These are phyloP conservation scores for Narcine bancroftii DNA, from an alignment of 2,113 vertebrate species.

Conservation along the genomic window DNA sequence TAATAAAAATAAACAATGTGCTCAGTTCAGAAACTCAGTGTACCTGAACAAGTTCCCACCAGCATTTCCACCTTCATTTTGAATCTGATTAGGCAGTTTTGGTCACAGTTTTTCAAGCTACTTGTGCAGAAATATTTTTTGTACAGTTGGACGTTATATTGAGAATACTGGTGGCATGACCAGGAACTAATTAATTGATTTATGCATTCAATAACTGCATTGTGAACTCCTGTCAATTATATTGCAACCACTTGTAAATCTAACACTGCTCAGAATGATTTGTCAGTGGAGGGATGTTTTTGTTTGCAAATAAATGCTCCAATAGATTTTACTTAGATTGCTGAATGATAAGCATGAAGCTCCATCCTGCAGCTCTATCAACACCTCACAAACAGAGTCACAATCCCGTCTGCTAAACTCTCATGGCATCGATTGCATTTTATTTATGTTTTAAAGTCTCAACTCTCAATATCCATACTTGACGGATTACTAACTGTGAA, in stretches of 20 bases:
- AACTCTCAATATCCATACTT: not conserved
- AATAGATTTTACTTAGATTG: not conserved
- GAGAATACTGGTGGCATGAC: not conserved
- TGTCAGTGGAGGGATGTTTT: not conserved
- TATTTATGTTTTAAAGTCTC: not conserved
- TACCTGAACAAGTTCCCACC: not conserved
- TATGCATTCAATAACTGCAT: not conserved
- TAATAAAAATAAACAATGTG: slow-evolving; percentile 36
- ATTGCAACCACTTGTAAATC: not conserved
- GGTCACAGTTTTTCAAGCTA: not conserved
- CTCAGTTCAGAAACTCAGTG: not conserved
- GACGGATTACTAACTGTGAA: not conserved
- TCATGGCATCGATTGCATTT: not conserved
- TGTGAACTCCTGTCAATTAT: not conserved
- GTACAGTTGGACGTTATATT: not conserved
- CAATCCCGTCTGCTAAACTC: not conserved
- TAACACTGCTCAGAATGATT: not conserved
- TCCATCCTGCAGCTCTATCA: not conserved
- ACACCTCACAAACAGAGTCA: no score
- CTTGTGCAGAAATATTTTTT: not conserved
- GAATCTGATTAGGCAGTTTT: not conserved
- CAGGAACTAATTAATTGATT: not conserved
- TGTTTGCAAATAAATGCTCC: not conserved
- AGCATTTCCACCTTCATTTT: not conserved
- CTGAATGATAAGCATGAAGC: not conserved